Conservation (phyloP, 2,113 vertebrate species). For the Amblyornis subalaris region DNA sequence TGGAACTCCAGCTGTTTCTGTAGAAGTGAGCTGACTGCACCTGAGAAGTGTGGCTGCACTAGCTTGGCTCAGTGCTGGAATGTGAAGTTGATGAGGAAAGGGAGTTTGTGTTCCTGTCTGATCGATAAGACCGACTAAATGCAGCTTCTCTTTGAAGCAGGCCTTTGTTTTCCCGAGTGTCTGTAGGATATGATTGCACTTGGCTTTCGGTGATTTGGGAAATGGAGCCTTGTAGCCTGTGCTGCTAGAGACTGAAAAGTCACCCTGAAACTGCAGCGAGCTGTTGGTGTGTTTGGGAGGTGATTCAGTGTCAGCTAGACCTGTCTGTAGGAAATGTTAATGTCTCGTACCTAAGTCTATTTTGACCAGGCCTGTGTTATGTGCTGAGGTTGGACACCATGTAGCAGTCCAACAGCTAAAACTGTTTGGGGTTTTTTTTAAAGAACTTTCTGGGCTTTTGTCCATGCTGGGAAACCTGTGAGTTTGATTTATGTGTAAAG, state of each 20-base stretch:
- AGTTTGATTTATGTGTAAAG: background rate
- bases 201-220: background rate
- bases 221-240: background rate
- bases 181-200: background rate
- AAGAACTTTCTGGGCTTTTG: background rate
- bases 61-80: background rate
- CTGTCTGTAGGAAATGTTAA: background rate
- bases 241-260: background rate
- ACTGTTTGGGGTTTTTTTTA: background rate
- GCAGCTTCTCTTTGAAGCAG: background rate
- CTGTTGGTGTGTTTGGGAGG: background rate
- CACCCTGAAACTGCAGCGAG: background rate
- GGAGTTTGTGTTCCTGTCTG: background rate
- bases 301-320: background rate
- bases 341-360: background rate
- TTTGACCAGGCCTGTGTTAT: background rate
- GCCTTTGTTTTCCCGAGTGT: background rate
- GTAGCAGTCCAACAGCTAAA: background rate
- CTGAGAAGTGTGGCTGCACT: background rate
- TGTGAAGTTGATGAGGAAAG: background rate
- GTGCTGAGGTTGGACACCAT: background rate
- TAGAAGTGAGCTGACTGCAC: background rate
- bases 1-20: background rate
- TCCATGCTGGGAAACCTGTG: accelerated
- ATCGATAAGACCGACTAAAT: background rate